phyloP scores from a whole-genome alignment of 2,888 invertebrate species.

The Marasmarcha lunaedactyla region DNA sequence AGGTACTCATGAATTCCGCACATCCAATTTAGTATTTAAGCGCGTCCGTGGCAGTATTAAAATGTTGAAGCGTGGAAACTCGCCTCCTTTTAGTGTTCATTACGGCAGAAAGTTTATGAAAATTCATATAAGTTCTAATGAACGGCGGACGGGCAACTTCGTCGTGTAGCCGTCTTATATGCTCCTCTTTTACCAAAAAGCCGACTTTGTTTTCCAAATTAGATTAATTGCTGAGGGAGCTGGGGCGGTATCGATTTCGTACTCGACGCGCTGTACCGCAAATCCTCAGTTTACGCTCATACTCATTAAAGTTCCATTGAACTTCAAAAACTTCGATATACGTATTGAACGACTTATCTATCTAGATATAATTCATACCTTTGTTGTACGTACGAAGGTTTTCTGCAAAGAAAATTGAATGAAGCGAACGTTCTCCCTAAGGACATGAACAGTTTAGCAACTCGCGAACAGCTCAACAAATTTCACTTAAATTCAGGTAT shows the following conservation, averaged over 20 bases:
- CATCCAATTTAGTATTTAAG: conserved; percentile 26
- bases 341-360: too few relatives aligned
- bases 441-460: neutral
- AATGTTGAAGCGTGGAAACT: conserved; percentile 64
- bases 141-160: conserved; percentile 56
- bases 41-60: conserved; percentile 48
- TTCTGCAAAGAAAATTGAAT: too few relatives aligned
- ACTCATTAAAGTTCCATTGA: neutral
- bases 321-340: too few relatives aligned
- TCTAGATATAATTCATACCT: too few relatives aligned
- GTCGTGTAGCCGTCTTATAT: conserved; percentile 23
- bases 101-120: conserved; percentile 61
- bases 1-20: neutral
- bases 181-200: conserved; percentile 25
- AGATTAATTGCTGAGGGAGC: conserved; percentile 14
- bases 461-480: neutral
- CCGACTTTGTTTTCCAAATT: conserved; percentile 25
- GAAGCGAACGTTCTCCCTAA: too few relatives aligned
- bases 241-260: neutral
- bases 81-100: conserved; percentile 66
- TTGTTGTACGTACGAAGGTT: too few relatives aligned
- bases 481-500: neutral
- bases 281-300: neutral
- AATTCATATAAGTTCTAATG: conserved; percentile 68
- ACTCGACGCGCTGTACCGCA: neutral